Conservation (phyloP, 1,140 invertebrate species). For the Brachionus plicatilis region DNA sequence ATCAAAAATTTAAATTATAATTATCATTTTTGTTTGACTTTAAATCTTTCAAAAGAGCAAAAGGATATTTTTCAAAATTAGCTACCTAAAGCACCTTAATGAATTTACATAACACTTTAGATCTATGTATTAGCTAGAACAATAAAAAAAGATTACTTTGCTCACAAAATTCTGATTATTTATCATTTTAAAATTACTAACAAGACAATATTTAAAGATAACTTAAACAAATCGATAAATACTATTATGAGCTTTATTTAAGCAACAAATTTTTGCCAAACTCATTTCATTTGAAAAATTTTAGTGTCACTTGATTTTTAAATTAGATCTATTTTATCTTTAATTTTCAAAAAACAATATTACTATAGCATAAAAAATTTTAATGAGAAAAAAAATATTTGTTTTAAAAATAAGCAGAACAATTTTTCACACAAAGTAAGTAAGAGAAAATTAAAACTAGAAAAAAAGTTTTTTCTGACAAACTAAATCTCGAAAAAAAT, state of each 20-base stretch:
- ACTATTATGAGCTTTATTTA: neutral
- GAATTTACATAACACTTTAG: neutral
- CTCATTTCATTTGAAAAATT: neutral
- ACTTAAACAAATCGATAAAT: neutral
- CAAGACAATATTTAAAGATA: neutral
- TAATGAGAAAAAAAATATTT: too few species aligned
- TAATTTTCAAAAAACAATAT: neutral
- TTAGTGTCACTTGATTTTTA: neutral
- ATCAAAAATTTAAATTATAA: neutral
- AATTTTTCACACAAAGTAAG: too few species aligned
- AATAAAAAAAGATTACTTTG: neutral
- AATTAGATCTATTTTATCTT: neutral
- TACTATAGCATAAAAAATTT: too few species aligned
- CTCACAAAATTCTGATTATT: neutral
- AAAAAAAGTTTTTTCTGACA: too few species aligned
- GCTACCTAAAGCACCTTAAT: neutral
- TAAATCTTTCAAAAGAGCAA: neutral
- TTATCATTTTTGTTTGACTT: slow-evolving; percentile 1
- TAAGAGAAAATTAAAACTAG: too few species aligned
- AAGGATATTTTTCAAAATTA: neutral
- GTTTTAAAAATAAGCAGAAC: too few species aligned
- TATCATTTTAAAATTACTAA: neutral
- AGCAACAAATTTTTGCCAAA: neutral
- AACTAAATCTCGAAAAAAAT: too few species aligned
- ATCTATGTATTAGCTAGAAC: neutral